These are phyloP conservation scores for Trissolcus basalis DNA, from an alignment of 1,140 invertebrate species.

Conservation along the genomic window DNA sequence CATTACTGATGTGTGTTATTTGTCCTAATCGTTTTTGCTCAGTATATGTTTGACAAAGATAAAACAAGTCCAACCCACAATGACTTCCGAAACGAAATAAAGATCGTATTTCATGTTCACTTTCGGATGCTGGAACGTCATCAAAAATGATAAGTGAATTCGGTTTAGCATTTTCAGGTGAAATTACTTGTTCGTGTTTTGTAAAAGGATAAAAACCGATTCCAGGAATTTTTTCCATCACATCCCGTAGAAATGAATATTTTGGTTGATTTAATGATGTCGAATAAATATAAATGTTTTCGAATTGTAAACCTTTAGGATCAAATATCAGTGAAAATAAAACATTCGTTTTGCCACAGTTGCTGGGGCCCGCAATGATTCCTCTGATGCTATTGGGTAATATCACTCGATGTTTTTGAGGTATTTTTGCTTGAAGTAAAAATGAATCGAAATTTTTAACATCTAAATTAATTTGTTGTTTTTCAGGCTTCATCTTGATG, in stretches of 20 bases:
- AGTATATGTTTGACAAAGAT: conserved; percentile 70
- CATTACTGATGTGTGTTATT: conserved; percentile 19
- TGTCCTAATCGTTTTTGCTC: conserved; percentile 16
- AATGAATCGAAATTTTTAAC: conserved; percentile 29
- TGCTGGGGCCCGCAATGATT: conserved; percentile 61
- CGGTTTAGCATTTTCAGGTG: conserved; percentile 46
- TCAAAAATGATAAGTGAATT: conserved; percentile 71
- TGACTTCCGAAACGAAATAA: conserved; percentile 69
- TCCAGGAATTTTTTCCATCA: background rate
- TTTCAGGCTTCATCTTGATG: conserved; percentile 20
- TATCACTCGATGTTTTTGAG: conserved; percentile 19
- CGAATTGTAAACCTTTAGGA: conserved; percentile 31
- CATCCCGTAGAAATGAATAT: conserved; percentile 55
- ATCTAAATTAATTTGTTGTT: conserved; percentile 6
- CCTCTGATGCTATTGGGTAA: conserved; percentile 53
- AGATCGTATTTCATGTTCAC: conserved; percentile 64
- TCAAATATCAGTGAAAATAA: conserved; percentile 61
- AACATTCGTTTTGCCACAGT: conserved; percentile 70
- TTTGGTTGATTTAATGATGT: conserved; percentile 67
- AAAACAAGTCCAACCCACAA: conserved; percentile 67
- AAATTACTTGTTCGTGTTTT: conserved; percentile 58
- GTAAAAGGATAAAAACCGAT: conserved; percentile 25
- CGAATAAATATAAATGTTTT: conserved; percentile 71
- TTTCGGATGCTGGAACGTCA: conserved; percentile 65
- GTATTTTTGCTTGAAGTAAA: conserved; percentile 4